phyloP scores from a whole-genome alignment of 2,113 vertebrate genomes.

The Porphyrio hochstetteri region DNA sequence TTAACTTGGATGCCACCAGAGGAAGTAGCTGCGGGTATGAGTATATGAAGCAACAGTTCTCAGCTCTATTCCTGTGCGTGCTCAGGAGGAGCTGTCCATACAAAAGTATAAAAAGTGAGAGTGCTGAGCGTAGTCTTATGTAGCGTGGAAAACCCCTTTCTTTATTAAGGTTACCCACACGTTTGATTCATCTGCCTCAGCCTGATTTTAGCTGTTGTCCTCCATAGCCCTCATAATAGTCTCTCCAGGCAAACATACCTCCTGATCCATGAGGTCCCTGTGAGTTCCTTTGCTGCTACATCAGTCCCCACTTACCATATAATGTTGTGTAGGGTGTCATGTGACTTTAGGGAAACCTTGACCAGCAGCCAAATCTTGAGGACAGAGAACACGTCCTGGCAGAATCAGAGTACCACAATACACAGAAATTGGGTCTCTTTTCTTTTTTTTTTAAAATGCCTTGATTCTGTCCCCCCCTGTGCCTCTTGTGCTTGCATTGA shows the following conservation, averaged over 20 bases:
- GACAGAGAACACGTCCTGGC: neutral
- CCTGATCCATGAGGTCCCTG: neutral
- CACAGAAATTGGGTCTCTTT: neutral
- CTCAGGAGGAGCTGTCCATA: neutral
- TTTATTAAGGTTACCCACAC: neutral
- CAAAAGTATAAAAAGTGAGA: conserved; percentile 25
- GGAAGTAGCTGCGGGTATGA: neutral
- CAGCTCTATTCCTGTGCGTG: neutral
- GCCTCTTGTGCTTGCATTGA: neutral
- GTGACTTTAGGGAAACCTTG: neutral
- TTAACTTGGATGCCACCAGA: neutral
- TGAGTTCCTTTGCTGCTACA: neutral
- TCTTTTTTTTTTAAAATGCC: neutral
- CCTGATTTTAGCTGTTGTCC: neutral
- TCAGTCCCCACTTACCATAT: neutral
- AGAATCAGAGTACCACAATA: neutral
- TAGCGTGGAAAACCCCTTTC: conserved; percentile 45
- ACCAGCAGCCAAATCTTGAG: neutral
- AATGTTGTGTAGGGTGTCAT: neutral
- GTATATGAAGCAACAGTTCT: neutral
- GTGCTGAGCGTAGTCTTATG: neutral
- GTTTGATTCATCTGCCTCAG: neutral
- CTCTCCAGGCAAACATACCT: neutral
- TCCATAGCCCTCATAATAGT: neutral
- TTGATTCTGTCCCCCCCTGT: neutral